Evolutionary conservation across 1,140 invertebrate species (phyloP).

Genomic region (Bombus consobrinus): DNA sequence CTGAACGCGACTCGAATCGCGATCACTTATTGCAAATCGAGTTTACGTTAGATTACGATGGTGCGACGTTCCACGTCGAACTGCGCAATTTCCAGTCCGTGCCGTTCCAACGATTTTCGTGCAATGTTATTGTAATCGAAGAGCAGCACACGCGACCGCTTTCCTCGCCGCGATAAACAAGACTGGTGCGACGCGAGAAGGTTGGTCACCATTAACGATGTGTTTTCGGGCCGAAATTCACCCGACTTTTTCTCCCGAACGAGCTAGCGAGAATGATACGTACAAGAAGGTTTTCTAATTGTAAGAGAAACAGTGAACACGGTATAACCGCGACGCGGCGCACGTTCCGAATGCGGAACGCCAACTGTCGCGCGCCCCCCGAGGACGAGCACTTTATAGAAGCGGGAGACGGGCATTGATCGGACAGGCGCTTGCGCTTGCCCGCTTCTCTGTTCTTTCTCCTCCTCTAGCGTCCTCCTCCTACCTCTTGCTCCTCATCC

Average conservation of each 20-base stretch:
- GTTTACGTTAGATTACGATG: not conserved
- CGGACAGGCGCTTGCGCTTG: slow-evolving; percentile 79
- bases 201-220: too few species aligned
- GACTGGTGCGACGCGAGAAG: too few species aligned
- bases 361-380: slow-evolving; percentile 78
- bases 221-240: not conserved
- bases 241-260: not conserved
- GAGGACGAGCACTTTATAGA: slow-evolving; percentile 79
- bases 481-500: slow-evolving; percentile 13
- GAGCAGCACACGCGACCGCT: not conserved
- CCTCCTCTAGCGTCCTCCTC: slow-evolving; percentile 45
- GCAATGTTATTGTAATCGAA: too few species aligned
- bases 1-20: too few species aligned
- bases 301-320: slow-evolving; percentile 32
- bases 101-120: too few species aligned
- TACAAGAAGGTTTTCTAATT: not conserved
- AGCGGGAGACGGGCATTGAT: slow-evolving; percentile 79
- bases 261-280: not conserved
- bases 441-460: slow-evolving; percentile 59
- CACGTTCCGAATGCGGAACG: slow-evolving; percentile 76
- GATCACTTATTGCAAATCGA: not conserved
- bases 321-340: slow-evolving; percentile 65
- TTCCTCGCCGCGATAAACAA: not conserved
- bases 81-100: too few species aligned
- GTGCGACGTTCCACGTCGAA: too few species aligned